A percentile compares a stretch with the other conserved stretches of the same genome.
These are phyloP conservation scores for Drymodes brunneopygia DNA, from an alignment of 2,113 vertebrate species.

Conservation along the genomic window DNA sequence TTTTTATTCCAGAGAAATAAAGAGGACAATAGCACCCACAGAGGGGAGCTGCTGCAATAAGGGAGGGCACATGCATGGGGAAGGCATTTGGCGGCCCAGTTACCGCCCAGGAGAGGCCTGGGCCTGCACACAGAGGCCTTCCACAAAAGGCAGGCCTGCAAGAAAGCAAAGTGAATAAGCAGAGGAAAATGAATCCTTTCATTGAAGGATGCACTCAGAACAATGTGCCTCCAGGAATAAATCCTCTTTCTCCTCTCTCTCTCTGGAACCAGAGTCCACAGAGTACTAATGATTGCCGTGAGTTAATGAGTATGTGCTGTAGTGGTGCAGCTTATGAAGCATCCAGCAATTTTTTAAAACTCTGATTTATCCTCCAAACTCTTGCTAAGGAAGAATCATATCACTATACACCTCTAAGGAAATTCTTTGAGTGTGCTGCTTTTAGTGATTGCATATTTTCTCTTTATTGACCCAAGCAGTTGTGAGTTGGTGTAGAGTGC, in stretches of 20 bases:
- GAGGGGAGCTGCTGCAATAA: neutral
- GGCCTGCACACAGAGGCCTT: neutral
- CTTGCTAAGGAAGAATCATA: neutral
- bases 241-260: neutral
- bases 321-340: neutral
- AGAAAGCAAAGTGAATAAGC: neutral
- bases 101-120: neutral
- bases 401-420: neutral
- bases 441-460: neutral
- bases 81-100: neutral
- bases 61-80: neutral
- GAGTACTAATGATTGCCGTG: neutral
- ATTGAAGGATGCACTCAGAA: neutral
- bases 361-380: neutral
- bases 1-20: conserved; percentile 24
- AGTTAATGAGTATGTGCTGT: neutral
- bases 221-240: conserved; percentile 10
- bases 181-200: conserved; percentile 15
- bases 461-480: neutral
- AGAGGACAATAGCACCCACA: neutral
- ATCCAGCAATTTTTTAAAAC: neutral
- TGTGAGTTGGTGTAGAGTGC: neutral
- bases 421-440: neutral
- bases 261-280: neutral
- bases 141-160: conserved; percentile 3